These are phyloP conservation scores for Nebria ingens DNA, from an alignment of 1,140 invertebrate genomes.

Conservation along the genomic window DNA sequence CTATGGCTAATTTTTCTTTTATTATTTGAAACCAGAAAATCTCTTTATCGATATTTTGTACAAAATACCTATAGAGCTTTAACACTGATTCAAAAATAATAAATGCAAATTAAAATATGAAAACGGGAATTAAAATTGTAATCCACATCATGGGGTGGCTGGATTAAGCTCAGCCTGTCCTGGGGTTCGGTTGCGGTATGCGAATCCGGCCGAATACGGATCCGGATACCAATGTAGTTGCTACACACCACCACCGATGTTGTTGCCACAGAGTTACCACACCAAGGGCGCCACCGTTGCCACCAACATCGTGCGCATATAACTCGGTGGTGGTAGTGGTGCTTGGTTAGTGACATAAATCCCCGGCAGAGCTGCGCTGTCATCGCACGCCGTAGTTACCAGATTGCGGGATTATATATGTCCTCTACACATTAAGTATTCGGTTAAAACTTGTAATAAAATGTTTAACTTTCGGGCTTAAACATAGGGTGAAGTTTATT, in stretches of 20 bases:
- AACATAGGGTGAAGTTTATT: not conserved
- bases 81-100: slow-evolving; percentile 8
- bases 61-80: too few species aligned
- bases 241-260: not conserved
- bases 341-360: slow-evolving; percentile 6
- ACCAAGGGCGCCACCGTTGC: not conserved
- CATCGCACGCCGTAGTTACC: not conserved
- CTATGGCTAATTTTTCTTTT: too few species aligned
- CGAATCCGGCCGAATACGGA: not conserved
- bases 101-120: slow-evolving; percentile 10
- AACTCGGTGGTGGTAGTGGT: not conserved
- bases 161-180: not conserved
- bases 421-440: slow-evolving; percentile 8
- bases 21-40: too few species aligned
- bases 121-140: slow-evolving; percentile 1
- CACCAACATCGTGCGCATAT: too few species aligned
- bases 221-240: not conserved
- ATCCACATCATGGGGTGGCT: not conserved
- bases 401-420: slow-evolving; percentile 7
- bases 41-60: slow-evolving; percentile 1
- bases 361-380: slow-evolving; percentile 1
- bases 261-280: not conserved
- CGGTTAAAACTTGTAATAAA: slow-evolving; percentile 4
- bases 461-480: not conserved
- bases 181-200: not conserved